Conservation (phyloP, 2,888 invertebrate genomes). For the Hypena proboscidalis region DNA sequence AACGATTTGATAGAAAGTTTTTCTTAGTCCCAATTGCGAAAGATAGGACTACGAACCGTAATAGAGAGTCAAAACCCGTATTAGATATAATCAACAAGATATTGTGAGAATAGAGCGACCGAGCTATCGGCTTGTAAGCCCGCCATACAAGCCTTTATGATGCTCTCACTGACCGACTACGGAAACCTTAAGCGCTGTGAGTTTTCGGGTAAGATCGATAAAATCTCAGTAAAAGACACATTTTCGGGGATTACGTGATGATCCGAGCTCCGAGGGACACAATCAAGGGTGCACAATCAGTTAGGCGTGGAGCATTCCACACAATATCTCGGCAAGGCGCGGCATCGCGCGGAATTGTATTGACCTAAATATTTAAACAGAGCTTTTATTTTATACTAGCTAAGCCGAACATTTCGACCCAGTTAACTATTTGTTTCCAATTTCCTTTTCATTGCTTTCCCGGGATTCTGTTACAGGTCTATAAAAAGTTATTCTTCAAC, state of each 20-base stretch:
- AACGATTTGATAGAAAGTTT: constrained; percentile 1
- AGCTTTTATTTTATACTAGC: constrained; percentile 30
- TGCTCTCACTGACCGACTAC: constrained; percentile 49
- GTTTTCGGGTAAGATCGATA: constrained; percentile 41
- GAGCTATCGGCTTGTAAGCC: constrained; percentile 54
- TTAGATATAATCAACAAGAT: constrained; percentile 14
- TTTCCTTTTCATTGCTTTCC: constrained; percentile 12
- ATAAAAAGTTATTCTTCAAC: constrained; percentile 16
- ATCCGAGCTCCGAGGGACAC: constrained; percentile 43
- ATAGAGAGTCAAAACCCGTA: constrained; percentile 30
- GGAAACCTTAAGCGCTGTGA: constrained; percentile 40
- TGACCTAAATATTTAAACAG: constrained; percentile 32
- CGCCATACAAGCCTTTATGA: constrained; percentile 52
- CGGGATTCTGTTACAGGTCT: constrained; percentile 5
- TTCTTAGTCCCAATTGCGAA: constrained; percentile 14
- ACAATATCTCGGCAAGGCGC: constrained; percentile 11
- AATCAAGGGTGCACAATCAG: constrained; percentile 39
- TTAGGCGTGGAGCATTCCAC: constrained; percentile 25
- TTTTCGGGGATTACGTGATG: constrained; percentile 41
- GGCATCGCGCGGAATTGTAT: constrained; percentile 11
- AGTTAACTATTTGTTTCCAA: constrained; percentile 26
- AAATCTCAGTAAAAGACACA: constrained; percentile 42
- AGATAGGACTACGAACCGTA: constrained; percentile 32
- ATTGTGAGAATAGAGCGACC: constrained; percentile 23
- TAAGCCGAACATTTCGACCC: constrained; percentile 12